Percentiles rank a stretch among this genome's conserved stretches.
Evolutionary conservation across 2,888 invertebrate species (phyloP).

Genomic region (Parelbella ahira): DNA sequence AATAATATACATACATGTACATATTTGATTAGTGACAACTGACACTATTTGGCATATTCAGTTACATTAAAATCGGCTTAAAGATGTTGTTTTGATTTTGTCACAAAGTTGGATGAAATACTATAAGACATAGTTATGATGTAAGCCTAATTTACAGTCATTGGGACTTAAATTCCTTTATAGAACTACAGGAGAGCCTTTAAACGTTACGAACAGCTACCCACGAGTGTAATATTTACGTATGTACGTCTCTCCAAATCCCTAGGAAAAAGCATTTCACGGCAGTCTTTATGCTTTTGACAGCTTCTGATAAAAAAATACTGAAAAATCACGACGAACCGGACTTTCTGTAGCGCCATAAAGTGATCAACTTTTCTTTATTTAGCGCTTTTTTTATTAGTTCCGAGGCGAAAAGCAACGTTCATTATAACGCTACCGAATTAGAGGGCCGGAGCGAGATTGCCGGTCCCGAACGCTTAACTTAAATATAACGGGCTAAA

Average conservation of each 20-base stretch:
- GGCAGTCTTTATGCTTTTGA: conserved; percentile 20
- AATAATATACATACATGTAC: no score
- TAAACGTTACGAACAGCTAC: conserved; percentile 6
- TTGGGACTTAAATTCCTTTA: no score
- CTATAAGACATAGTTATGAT: no score
- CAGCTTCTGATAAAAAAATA: conserved; percentile 20
- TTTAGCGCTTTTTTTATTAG: conserved; percentile 45
- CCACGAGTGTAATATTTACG: conserved; percentile 11
- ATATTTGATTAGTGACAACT: no score
- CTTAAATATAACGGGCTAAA: conserved; percentile 37
- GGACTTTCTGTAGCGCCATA: conserved; percentile 32
- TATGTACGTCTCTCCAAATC: conserved; percentile 36
- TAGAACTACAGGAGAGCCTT: no score
- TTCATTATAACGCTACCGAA: conserved; percentile 41
- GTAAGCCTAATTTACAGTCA: no score
- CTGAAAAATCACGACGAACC: conserved; percentile 36
- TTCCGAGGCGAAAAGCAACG: conserved; percentile 31
- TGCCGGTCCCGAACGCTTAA: conserved; percentile 7
- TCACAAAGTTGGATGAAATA: no score
- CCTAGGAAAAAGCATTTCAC: conserved; percentile 15
- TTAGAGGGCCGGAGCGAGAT: conserved; percentile 32
- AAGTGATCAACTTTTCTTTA: no score
- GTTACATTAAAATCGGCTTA: no score
- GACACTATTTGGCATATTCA: no score
- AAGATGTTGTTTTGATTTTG: no score